Evolutionary conservation across 2,888 invertebrate species (phyloP).

Genomic region (Platypus cylindrus): DNA sequence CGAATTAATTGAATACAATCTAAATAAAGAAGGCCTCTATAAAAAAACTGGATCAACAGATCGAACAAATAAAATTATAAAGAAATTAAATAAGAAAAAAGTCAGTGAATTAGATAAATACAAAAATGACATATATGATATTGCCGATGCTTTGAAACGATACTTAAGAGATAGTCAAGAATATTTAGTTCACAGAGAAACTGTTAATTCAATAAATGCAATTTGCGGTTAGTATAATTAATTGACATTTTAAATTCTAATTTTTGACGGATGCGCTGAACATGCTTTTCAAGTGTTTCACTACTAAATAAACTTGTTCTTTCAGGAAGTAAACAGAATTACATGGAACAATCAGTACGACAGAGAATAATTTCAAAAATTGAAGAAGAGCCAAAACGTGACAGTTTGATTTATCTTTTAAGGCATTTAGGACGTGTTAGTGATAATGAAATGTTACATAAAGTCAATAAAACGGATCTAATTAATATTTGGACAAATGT

Average conservation of each 20-base stretch:
- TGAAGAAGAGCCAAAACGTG: conserved; percentile 23
- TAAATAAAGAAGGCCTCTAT: conserved; percentile 71
- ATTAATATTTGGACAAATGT: conserved; percentile 24
- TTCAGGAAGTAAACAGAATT: conserved; percentile 18
- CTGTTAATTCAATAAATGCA: conserved; percentile 21
- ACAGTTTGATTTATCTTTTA: conserved; percentile 24
- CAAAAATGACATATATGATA: conserved; percentile 68
- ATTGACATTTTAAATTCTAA: background rate
- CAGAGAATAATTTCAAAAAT: conserved; percentile 20
- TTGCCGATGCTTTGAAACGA: conserved; percentile 79
- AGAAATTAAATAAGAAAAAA: conserved; percentile 25
- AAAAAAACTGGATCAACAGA: conserved; percentile 67
- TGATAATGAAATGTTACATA: conserved; percentile 20
- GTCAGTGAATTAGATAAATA: conserved; percentile 24
- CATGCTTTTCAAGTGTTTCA: background rate
- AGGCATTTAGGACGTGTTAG: conserved; percentile 24
- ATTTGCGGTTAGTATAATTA: conserved; percentile 42
- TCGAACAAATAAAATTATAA: conserved; percentile 26
- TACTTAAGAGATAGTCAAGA: conserved; percentile 85
- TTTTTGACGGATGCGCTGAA: background rate
- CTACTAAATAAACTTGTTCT: background rate
- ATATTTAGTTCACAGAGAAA: conserved; percentile 69
- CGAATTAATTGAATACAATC: conserved; percentile 54
- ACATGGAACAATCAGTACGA: conserved; percentile 16
- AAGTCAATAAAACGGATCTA: conserved; percentile 21